Evolutionary conservation across 1,140 invertebrate genomes (phyloP).

Genomic region (Himalopsyche phryganea): DNA sequence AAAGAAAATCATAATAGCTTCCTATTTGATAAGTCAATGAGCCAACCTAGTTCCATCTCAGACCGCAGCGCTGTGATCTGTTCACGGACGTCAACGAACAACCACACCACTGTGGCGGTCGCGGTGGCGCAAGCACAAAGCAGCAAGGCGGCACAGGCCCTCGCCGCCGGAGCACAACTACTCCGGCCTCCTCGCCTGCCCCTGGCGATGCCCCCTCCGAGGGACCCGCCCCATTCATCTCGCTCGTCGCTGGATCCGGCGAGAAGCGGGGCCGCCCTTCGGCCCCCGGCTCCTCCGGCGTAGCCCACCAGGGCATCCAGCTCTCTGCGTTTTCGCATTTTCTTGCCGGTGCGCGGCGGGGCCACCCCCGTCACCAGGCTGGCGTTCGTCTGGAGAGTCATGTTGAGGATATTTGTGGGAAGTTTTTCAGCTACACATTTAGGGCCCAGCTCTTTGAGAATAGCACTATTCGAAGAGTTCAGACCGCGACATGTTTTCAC

Average conservation of each 20-base stretch:
- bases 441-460: no score
- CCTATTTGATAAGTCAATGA: no score
- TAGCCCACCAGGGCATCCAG: constrained; percentile 54
- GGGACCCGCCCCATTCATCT: constrained; percentile 36
- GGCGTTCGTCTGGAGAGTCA: constrained; percentile 40
- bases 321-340: constrained; percentile 59
- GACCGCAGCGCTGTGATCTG: constrained; percentile 61
- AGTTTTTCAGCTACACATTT: no score
- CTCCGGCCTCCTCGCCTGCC: constrained; percentile 34
- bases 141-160: constrained; percentile 59
- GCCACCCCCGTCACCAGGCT: constrained; percentile 38
- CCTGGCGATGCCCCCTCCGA: constrained; percentile 38
- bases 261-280: constrained; percentile 29
- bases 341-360: constrained; percentile 54
- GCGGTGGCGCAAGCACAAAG: constrained; percentile 62
- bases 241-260: constrained; percentile 55
- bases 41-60: constrained; percentile 64
- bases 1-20: no score
- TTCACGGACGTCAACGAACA: constrained; percentile 65
- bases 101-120: constrained; percentile 63
- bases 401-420: constrained; percentile 1
- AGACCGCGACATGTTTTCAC: no score
- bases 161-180: constrained; percentile 49
- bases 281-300: constrained; percentile 31
- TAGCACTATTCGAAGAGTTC: no score